Base-by-base conservation (phyloP, 2,888 invertebrate species). In the Pegoplata infirma region DNA sequence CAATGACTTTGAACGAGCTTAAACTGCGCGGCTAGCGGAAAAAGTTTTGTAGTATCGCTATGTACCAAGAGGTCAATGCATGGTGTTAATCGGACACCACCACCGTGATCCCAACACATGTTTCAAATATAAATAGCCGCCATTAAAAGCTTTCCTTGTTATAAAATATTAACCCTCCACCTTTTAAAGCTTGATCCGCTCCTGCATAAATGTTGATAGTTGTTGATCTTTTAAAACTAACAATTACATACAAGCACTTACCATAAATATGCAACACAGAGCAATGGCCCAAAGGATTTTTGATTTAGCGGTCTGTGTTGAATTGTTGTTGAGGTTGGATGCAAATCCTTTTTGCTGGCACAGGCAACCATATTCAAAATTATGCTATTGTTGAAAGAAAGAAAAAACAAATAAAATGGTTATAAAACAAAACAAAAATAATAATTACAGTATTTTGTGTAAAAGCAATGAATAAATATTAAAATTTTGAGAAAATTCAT, bases 251-350 rank as follows among this genome's bases (percentile, higher is more conserved):
- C 8, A n/a, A 40, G 6, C 53, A 85, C 90, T 91, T 87, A 94
- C 94, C 94, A 94, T 94, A 85, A 94, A 94, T 81, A 94, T 88
- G 63, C 92, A 91, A 86, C 94, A 94, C 76, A 94, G 90, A 68
- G 92, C 87, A 46, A 93, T 90, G 2, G 94, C 94, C 14, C 91
- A 90, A 76, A 93, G 85, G 76, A 94, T 90, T 88, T 94, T 94
- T 55, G 92, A 92, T 85, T 93, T 92, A 5, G 94, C 94, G 76
- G 87, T 87, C 71, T 85, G 84, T 51, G 84, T 81, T 61, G 86
- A 84, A 84, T 86, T 87, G 81, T 76, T 84, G 78, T 83, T 87
- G 53, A 84, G 81, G 82, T 86, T 84, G 32, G 83, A 82, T 8
- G 82, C 84, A 74, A 89, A 89, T 44, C 89, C 89, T 7, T 83